Conservation (phyloP, 2,113 vertebrate genomes). For the Zootoca vivipara region DNA sequence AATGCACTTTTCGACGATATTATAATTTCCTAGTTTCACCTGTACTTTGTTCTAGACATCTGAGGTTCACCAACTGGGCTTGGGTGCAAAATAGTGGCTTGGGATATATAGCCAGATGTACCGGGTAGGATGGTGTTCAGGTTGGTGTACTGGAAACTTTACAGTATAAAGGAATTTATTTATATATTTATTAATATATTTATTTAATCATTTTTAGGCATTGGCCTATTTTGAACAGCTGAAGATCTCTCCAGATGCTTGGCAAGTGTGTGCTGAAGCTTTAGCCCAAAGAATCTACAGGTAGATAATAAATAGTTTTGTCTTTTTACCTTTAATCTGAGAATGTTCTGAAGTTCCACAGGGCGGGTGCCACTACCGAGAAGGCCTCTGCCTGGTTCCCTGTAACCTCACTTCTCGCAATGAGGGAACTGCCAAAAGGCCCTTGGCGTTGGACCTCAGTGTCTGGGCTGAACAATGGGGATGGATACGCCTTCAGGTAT, state of each 20-base stretch:
- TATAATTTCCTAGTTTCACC: too few species aligned
- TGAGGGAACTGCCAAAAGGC: too few species aligned
- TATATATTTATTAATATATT: too few species aligned
- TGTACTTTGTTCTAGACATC: too few species aligned
- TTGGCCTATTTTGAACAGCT: conserved; percentile 96
- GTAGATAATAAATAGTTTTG: conserved; percentile 69
- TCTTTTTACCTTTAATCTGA: background rate
- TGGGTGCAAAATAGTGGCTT: background rate
- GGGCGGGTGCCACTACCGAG: too few species aligned
- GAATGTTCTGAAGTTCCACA: background rate
- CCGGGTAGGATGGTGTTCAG: too few species aligned
- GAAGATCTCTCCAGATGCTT: conserved; percentile 95
- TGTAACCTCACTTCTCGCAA: too few species aligned
- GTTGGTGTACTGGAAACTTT: background rate
- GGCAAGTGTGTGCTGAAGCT: conserved; percentile 96
- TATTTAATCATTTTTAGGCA: conserved; percentile 79
- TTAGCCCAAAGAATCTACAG: conserved; percentile 91
- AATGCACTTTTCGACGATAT: too few species aligned
- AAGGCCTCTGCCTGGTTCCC: too few species aligned
- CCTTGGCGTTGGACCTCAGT: too few species aligned
- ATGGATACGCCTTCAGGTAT: too few species aligned
- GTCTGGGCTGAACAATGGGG: too few species aligned
- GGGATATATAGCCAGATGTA: background rate
- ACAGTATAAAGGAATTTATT: background rate
- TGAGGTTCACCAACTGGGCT: background rate